A percentile compares a stretch with the other conserved stretches of the same genome.
Conservation (phyloP, 2,888 invertebrate species). For the Acronicta alni region DNA sequence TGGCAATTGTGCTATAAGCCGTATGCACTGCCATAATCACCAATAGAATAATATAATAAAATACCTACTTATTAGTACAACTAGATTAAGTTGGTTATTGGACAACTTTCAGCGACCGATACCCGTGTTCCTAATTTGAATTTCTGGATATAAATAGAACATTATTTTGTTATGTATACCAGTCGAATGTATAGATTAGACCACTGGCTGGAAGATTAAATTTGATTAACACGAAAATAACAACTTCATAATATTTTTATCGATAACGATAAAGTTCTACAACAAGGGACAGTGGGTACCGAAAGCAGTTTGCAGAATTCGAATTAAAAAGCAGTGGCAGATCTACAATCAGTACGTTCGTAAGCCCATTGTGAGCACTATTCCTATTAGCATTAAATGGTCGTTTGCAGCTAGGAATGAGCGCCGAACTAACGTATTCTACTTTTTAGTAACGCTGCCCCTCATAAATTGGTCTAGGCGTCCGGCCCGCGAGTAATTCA, state of each 20-base stretch:
- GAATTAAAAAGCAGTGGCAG: slow-evolving; percentile 42
- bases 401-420: slow-evolving; percentile 66
- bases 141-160: too few species aligned
- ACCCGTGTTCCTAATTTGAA: too few species aligned
- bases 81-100: neutral
- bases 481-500: slow-evolving; percentile 67
- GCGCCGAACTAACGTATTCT: slow-evolving; percentile 53
- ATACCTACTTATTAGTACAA: neutral
- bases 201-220: too few species aligned
- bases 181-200: too few species aligned
- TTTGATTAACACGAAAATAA: too few species aligned
- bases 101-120: neutral
- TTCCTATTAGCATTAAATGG: slow-evolving; percentile 78
- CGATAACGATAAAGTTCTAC: slow-evolving; percentile 8
- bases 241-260: neutral
- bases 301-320: slow-evolving; percentile 30
- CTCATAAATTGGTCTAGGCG: slow-evolving; percentile 72
- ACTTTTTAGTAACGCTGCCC: slow-evolving; percentile 70
- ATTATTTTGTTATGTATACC: too few species aligned
- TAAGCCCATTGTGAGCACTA: slow-evolving; percentile 78
- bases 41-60: too few species aligned
- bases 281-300: slow-evolving; percentile 4
- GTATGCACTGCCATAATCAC: too few species aligned
- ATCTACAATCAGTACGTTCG: slow-evolving; percentile 67
- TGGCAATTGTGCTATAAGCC: too few species aligned